A percentile compares a stretch with the other conserved stretches of the same genome.
These are phyloP conservation scores for Heterocephalus glaber DNA, from an alignment of 2,113 vertebrate genomes.

Conservation along the genomic window DNA sequence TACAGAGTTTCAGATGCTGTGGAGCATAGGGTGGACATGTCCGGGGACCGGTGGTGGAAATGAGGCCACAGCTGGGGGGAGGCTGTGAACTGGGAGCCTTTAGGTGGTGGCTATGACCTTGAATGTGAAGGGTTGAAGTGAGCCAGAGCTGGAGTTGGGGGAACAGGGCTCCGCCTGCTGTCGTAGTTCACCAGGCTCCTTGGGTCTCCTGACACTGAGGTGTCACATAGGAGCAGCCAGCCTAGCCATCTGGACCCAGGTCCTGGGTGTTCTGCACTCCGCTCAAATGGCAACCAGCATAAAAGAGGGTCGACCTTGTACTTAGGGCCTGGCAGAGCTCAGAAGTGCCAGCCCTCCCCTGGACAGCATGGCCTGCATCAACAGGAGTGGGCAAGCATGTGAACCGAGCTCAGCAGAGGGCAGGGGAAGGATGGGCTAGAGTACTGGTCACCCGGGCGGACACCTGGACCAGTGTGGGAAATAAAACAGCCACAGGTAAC, in stretches of 20 bases:
- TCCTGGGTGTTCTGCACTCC: background rate
- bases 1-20: background rate
- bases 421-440: background rate
- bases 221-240: background rate
- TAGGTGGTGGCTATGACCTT: background rate
- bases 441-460: background rate
- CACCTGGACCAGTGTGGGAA: background rate
- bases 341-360: background rate
- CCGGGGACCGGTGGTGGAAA: background rate
- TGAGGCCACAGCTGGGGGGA: background rate
- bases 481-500: background rate
- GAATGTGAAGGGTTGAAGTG: too few relatives aligned
- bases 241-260: background rate
- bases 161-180: background rate
- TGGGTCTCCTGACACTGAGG: background rate
- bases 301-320: background rate
- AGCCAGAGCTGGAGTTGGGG: background rate
- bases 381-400: background rate
- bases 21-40: background rate
- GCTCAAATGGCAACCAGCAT: too few relatives aligned
- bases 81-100: background rate
- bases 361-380: accelerated
- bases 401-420: background rate
- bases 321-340: background rate
- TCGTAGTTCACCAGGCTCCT: background rate